phyloP scores from a whole-genome alignment of 92 coral and sea anemone genomes.

The Porites rus region DNA sequence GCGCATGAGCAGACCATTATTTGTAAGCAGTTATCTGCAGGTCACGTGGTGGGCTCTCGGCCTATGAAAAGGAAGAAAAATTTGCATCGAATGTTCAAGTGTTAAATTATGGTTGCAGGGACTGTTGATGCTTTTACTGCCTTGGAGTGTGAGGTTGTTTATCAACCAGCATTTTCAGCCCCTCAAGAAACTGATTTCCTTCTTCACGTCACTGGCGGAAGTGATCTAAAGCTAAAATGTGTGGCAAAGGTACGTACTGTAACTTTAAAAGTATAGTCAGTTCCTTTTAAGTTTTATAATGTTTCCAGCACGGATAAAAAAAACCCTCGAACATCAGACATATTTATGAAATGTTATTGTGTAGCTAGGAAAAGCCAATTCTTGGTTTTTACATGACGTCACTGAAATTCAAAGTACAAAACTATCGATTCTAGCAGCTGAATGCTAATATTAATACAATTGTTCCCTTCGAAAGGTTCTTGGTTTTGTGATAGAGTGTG shows the following conservation, averaged over 20 bases:
- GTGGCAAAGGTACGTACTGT: constrained; percentile 63
- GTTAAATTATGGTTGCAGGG: constrained; percentile 51
- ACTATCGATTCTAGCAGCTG: no score
- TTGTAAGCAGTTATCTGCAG: background rate
- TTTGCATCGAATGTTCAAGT: background rate
- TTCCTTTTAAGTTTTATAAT: background rate
- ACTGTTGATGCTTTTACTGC: constrained; percentile 93
- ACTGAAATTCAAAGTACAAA: no score
- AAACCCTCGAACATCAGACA: no score
- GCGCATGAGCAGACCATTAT: no score
- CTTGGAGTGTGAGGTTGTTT: constrained; percentile 94
- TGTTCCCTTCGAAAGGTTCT: no score
- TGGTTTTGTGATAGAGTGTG: no score
- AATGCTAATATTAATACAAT: no score
- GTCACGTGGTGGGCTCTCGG: no score
- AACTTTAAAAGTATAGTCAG: background rate
- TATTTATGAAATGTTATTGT: no score
- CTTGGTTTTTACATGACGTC: no score
- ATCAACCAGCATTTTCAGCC: constrained; percentile 91
- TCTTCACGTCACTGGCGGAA: constrained; percentile 92
- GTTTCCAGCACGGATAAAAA: background rate
- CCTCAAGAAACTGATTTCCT: constrained; percentile 80
- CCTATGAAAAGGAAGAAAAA: no score
- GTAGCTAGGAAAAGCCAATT: no score
- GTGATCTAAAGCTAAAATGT: constrained; percentile 74